phyloP scores from a whole-genome alignment of 1,140 invertebrate species.

The Pseudomyrmex cubaensis region DNA sequence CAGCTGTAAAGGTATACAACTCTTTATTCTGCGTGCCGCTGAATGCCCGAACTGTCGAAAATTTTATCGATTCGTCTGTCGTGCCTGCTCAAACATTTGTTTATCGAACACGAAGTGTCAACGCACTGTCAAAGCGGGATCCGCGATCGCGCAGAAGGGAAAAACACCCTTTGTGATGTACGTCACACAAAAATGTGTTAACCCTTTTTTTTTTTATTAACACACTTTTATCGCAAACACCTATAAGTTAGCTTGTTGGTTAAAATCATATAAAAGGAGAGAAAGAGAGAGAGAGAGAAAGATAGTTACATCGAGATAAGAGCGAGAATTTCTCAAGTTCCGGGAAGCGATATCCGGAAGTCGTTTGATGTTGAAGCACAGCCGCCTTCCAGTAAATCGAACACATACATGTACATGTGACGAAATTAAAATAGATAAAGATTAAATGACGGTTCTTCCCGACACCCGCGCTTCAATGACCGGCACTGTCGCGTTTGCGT shows the following conservation, averaged over 20 bases:
- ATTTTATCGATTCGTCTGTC: constrained; percentile 72
- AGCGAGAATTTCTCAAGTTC: constrained; percentile 14
- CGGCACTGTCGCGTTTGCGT: constrained; percentile 39
- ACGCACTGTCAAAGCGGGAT: constrained; percentile 30
- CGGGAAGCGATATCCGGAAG: constrained; percentile 34
- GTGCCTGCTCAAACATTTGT: constrained; percentile 69
- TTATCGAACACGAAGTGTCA: constrained; percentile 56
- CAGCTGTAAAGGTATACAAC: constrained; percentile 79
- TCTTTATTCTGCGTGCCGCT: constrained; percentile 74
- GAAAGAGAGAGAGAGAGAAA: not conserved
- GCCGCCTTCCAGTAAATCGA: constrained; percentile 38
- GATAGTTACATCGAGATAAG: constrained; percentile 11
- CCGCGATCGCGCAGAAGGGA: not conserved
- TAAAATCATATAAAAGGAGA: not conserved
- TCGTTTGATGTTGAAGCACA: constrained; percentile 29
- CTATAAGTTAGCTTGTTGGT: not conserved
- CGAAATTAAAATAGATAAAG: constrained; percentile 62
- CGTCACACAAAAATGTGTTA: not conserved
- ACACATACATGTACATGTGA: constrained; percentile 4
- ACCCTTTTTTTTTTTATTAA: not conserved
- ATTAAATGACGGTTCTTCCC: constrained; percentile 29
- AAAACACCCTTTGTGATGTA: constrained; percentile 24
- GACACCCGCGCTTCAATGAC: constrained; percentile 48
- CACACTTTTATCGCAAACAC: not conserved
- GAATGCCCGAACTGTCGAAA: constrained; percentile 77